A percentile compares a stretch with the other conserved stretches of the same genome.
These are phyloP conservation scores for Sarotherodon lohbergeri DNA, from an alignment of 2,113 vertebrate species.

Conservation along the genomic window DNA sequence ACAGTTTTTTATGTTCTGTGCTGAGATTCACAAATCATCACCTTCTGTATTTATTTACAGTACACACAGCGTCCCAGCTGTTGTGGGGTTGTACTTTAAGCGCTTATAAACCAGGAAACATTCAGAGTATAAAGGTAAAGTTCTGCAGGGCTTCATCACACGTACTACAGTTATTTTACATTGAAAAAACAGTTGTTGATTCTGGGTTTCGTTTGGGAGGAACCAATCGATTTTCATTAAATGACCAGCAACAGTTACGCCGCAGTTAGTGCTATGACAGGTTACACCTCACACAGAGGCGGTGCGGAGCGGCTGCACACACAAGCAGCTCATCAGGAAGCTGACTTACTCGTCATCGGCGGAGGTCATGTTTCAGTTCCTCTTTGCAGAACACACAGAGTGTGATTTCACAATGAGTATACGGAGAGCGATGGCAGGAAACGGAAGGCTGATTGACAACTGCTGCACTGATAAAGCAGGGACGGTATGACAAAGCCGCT, in stretches of 20 bases:
- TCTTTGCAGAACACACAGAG: background rate
- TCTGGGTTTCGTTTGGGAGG: accelerated
- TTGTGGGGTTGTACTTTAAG: background rate
- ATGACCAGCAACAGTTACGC: background rate
- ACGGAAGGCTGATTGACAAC: slow-evolving; percentile 12
- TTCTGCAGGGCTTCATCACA: background rate
- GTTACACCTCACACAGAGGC: background rate
- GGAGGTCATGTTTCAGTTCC: slow-evolving; percentile 31
- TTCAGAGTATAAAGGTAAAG: background rate
- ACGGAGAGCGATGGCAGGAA: background rate
- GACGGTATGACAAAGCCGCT: background rate
- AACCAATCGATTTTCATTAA: background rate
- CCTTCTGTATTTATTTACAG: background rate
- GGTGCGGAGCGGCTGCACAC: accelerated
- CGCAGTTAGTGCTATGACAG: background rate
- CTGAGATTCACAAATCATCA: background rate
- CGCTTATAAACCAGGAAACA: background rate
- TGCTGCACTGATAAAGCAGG: slow-evolving; percentile 7
- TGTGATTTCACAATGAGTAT: background rate
- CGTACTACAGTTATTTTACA: accelerated
- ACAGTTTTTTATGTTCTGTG: background rate
- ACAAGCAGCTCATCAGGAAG: background rate
- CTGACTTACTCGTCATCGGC: background rate
- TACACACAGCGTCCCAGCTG: background rate
- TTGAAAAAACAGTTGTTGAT: accelerated